These are phyloP conservation scores for Agelaius phoeniceus DNA, from an alignment of 2,113 vertebrate species.

Conservation along the genomic window DNA sequence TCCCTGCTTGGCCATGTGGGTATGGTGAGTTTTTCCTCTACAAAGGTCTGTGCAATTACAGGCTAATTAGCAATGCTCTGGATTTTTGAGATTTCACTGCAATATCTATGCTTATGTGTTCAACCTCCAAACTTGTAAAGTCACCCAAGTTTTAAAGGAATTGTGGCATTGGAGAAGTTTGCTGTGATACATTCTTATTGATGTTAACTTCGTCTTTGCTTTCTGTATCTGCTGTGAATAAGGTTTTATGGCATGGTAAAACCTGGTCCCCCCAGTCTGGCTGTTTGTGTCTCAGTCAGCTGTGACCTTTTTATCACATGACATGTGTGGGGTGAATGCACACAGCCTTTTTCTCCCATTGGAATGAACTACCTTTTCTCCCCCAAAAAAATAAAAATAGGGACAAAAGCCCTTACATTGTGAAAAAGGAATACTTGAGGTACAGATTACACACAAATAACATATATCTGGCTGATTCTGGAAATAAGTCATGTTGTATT, in stretches of 20 bases:
- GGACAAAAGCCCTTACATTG: neutral
- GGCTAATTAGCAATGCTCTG: neutral
- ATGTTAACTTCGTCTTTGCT: neutral
- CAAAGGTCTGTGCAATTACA: neutral
- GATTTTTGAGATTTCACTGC: neutral
- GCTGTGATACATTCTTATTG: neutral
- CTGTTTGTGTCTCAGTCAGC: neutral
- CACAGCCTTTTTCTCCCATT: neutral
- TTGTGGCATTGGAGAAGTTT: neutral
- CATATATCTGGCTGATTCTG: neutral
- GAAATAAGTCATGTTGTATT: neutral
- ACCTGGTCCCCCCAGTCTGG: accelerated
- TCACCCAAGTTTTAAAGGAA: neutral
- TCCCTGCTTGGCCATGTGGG: accelerated
- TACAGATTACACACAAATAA: neutral
- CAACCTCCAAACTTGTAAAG: neutral
- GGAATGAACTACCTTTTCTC: neutral
- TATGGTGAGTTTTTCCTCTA: neutral
- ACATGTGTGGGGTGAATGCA: neutral
- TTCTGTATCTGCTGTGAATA: neutral
- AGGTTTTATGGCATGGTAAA: neutral
- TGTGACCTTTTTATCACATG: neutral
- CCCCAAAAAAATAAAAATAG: accelerated
- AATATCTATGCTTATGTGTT: neutral
- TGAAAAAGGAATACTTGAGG: neutral